phyloP scores from a whole-genome alignment of 1,140 invertebrate species.

The Ectropis grisescens region DNA sequence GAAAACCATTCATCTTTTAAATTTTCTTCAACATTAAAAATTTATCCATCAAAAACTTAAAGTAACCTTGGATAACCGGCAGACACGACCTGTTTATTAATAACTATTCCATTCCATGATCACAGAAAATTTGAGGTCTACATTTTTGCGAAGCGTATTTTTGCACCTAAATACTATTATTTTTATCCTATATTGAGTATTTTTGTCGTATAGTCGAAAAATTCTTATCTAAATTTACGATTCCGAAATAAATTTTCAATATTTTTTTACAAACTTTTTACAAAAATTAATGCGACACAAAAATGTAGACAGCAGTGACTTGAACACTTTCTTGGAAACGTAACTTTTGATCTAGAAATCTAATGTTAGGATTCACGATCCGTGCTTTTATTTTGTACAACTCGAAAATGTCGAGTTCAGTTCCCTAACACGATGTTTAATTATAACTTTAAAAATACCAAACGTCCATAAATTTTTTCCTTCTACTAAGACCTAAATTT shows the following conservation, averaged over 20 bases:
- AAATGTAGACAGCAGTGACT: constrained; percentile 20
- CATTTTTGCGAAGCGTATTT: constrained; percentile 17
- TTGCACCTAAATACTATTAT: constrained; percentile 16
- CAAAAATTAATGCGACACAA: constrained; percentile 11
- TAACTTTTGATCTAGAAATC: constrained; percentile 56
- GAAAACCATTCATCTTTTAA: constrained; percentile 35
- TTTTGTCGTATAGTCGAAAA: constrained; percentile 30
- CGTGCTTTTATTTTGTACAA: constrained; percentile 63
- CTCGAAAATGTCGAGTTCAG: constrained; percentile 37
- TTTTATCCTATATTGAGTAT: constrained; percentile 16
- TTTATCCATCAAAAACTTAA: constrained; percentile 54
- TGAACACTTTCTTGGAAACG: constrained; percentile 68
- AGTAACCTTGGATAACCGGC: constrained; percentile 42
- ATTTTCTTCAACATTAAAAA: constrained; percentile 53
- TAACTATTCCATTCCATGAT: constrained; percentile 61
- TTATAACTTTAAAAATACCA: constrained; percentile 69
- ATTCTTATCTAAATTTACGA: constrained; percentile 39
- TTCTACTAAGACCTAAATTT: constrained; percentile 68
- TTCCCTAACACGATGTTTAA: constrained; percentile 52
- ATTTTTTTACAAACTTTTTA: constrained; percentile 33
- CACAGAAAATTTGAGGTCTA: constrained; percentile 39
- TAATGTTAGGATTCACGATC: constrained; percentile 63
- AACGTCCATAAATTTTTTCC: constrained; percentile 65
- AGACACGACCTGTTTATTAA: constrained; percentile 44
- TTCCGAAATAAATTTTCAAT: constrained; percentile 42